Conservation (phyloP, 2,797 vertebrate species). For the Phaenicophaeus curvirostris region DNA sequence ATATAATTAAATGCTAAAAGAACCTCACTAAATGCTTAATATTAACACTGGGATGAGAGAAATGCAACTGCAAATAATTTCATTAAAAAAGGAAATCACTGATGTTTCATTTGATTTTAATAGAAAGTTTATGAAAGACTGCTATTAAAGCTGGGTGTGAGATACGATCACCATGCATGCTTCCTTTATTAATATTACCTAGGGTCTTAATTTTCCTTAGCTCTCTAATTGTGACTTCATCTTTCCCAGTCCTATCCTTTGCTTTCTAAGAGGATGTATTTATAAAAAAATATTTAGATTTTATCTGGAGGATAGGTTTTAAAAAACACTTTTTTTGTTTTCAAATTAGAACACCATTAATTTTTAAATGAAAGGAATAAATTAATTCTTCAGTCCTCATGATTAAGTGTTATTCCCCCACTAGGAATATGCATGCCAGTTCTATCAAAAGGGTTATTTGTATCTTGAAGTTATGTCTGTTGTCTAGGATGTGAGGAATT, state of each 20-base stretch:
- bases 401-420: background rate
- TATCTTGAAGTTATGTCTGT: conserved; percentile 42
- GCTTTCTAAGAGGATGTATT: background rate
- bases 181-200: background rate
- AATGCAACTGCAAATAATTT: conserved; percentile 2
- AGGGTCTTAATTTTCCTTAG: background rate
- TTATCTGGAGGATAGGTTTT: background rate
- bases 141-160: background rate
- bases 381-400: background rate
- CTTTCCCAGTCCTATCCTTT: background rate
- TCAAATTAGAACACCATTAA: background rate
- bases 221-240: background rate
- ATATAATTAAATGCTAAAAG: conserved; percentile 9
- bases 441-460: background rate
- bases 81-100: background rate
- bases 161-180: background rate
- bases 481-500: conserved; percentile 34
- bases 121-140: conserved; percentile 13
- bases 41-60: background rate
- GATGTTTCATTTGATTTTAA: conserved; percentile 28
- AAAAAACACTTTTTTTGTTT: background rate
- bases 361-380: background rate
- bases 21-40: background rate
- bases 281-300: background rate
- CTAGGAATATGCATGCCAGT: background rate